Conservation (phyloP, 2,797 vertebrate species). For the Corythornis leucogaster region DNA sequence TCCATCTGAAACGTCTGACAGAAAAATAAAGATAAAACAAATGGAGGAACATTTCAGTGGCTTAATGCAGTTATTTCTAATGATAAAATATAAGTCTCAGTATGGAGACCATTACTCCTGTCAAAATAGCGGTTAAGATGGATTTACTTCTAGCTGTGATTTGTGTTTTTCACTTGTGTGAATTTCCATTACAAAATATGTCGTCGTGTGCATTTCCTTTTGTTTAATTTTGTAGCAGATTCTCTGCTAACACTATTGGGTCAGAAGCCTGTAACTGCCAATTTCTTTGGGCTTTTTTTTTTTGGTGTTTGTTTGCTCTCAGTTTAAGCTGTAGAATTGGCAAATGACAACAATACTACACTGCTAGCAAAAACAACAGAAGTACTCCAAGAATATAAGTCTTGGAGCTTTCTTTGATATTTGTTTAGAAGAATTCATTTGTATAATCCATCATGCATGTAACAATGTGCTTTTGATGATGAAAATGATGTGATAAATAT, state of each 20-base stretch:
- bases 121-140: slow-evolving; percentile 56
- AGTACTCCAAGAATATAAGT: slow-evolving; percentile 39
- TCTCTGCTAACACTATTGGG: slow-evolving; percentile 32
- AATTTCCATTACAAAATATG: slow-evolving; percentile 34
- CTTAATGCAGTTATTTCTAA: slow-evolving; percentile 56
- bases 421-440: slow-evolving; percentile 75
- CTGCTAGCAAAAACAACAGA: slow-evolving; percentile 50
- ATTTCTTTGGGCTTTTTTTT: neutral
- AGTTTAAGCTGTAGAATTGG: slow-evolving; percentile 52
- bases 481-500: slow-evolving; percentile 79
- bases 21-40: slow-evolving; percentile 35
- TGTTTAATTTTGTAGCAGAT: slow-evolving; percentile 54
- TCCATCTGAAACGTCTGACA: neutral
- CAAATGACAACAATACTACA: slow-evolving; percentile 33
- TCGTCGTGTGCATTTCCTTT: slow-evolving; percentile 12
- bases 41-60: slow-evolving; percentile 12
- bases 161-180: slow-evolving; percentile 39
- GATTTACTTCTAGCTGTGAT: slow-evolving; percentile 52
- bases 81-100: slow-evolving; percentile 31
- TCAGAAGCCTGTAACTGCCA: slow-evolving; percentile 43
- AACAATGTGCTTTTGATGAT: slow-evolving; percentile 74
- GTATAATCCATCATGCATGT: slow-evolving; percentile 70
- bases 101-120: slow-evolving; percentile 59
- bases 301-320: neutral
- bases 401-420: slow-evolving; percentile 51